A percentile compares a stretch with the other conserved stretches of the same genome.
Evolutionary conservation across 2,888 invertebrate species (phyloP).

Genomic region (Hemicrepidius hirtus): DNA sequence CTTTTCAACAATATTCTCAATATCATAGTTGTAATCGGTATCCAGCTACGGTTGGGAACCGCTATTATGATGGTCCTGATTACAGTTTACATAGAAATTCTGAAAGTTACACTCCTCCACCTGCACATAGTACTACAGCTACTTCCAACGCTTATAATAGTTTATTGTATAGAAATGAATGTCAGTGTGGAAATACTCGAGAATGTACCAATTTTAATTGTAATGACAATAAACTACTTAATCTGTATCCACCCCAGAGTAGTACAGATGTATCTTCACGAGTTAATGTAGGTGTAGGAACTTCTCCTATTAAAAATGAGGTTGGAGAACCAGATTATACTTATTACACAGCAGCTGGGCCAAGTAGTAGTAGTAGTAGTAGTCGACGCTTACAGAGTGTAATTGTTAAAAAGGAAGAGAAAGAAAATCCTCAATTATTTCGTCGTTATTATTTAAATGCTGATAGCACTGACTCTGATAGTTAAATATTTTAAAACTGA

Average conservation of each 20-base stretch:
- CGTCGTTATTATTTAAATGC: constrained; percentile 6
- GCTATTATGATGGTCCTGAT: constrained; percentile 44
- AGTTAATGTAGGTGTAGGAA: constrained; percentile 41
- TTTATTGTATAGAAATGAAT: constrained; percentile 21
- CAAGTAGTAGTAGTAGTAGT: constrained; percentile 47
- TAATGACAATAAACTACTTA: constrained; percentile 15
- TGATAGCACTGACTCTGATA: constrained; percentile 15
- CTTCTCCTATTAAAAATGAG: constrained; percentile 37
- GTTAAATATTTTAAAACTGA: constrained; percentile 6
- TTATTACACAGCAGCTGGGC: constrained; percentile 51
- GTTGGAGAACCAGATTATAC: constrained; percentile 25
- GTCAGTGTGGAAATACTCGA: constrained; percentile 20
- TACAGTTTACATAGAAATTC: constrained; percentile 25
- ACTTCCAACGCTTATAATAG: constrained; percentile 22
- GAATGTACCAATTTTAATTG: constrained; percentile 26
- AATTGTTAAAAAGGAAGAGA: constrained; percentile 55
- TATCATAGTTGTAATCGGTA: constrained; percentile 23
- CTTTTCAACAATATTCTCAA: constrained; percentile 22
- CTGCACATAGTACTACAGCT: constrained; percentile 4
- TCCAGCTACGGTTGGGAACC: constrained; percentile 34
- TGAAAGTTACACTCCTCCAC: constrained; percentile 42
- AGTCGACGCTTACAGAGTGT: constrained; percentile 48
- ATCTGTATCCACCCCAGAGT: constrained; percentile 11
- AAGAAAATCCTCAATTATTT: constrained; percentile 13
- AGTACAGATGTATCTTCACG: constrained; percentile 30